A percentile compares a stretch with the other conserved stretches of the same genome.
These are phyloP conservation scores for Drosophila arizonae DNA, from an alignment of 1,140 invertebrate species.

Conservation along the genomic window DNA sequence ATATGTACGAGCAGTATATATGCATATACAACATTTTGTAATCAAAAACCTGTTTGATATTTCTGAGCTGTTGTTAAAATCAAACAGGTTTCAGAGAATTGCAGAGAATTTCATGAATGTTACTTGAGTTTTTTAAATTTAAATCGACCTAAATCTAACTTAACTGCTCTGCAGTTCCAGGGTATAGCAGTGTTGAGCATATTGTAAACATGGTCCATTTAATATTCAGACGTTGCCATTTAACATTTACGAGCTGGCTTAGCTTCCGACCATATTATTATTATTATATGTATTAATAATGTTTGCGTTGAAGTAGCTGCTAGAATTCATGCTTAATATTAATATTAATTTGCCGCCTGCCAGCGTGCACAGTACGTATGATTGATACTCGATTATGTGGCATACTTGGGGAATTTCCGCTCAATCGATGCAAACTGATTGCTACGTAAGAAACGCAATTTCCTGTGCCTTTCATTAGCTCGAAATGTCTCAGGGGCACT, in stretches of 20 bases:
- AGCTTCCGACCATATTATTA: constrained; percentile 4
- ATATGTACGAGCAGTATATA: neutral
- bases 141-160: neutral
- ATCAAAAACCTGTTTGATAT: neutral
- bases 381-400: constrained; percentile 51
- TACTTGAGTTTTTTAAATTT: neutral
- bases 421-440: constrained; percentile 12
- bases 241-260: constrained; percentile 42
- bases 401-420: constrained; percentile 12
- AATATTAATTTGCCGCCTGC: constrained; percentile 41
- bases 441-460: constrained; percentile 8
- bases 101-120: neutral
- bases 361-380: constrained; percentile 45
- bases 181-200: constrained; percentile 5
- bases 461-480: constrained; percentile 29
- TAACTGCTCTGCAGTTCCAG: neutral
- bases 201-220: constrained; percentile 32
- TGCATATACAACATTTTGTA: neutral
- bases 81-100: constrained; percentile 1
- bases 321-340: constrained; percentile 26
- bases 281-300: constrained; percentile 34
- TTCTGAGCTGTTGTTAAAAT: neutral
- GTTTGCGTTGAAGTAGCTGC: constrained; percentile 22
- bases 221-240: constrained; percentile 40
- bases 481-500: neutral